Conservation (phyloP, 2,888 invertebrate genomes). For the Philonicus albiceps region DNA sequence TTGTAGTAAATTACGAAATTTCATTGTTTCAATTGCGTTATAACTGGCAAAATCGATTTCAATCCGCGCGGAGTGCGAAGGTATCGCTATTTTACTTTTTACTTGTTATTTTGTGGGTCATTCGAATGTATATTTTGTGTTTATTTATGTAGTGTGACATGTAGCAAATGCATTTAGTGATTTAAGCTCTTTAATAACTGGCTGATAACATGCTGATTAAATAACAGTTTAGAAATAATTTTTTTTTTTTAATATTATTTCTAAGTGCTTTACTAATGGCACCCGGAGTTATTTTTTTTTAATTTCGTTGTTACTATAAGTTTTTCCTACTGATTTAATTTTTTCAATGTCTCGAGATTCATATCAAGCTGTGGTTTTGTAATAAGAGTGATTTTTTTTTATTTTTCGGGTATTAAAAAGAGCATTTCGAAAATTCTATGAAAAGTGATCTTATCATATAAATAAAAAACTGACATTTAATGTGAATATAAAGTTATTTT, state of each 20-base stretch:
- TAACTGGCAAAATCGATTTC: not conserved
- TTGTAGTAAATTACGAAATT: slow-evolving; percentile 5
- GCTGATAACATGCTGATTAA: not conserved
- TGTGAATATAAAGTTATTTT: too few relatives aligned
- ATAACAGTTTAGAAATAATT: not conserved
- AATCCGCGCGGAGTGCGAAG: not conserved
- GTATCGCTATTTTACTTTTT: not conserved
- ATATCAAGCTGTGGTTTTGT: too few relatives aligned
- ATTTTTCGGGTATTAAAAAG: too few relatives aligned
- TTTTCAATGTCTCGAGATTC: too few relatives aligned
- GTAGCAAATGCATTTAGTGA: not conserved
- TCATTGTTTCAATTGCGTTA: not conserved
- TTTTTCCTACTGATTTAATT: too few relatives aligned
- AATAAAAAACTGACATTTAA: too few relatives aligned
- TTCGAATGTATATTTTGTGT: not conserved
- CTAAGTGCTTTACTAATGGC: not conserved
- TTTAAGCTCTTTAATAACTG: not conserved
- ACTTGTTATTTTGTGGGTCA: not conserved
- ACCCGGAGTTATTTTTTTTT: too few relatives aligned
- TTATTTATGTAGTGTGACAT: not conserved
- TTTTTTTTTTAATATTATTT: not conserved
- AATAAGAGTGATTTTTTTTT: too few relatives aligned
- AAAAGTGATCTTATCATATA: too few relatives aligned
- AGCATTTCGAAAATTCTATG: too few relatives aligned
- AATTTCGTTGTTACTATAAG: too few relatives aligned